Evolutionary conservation across 1,140 invertebrate species (phyloP), one percentile per base, ranked within the genome.

Genomic region (Venustaconcha ellipsiformis): DNA sequence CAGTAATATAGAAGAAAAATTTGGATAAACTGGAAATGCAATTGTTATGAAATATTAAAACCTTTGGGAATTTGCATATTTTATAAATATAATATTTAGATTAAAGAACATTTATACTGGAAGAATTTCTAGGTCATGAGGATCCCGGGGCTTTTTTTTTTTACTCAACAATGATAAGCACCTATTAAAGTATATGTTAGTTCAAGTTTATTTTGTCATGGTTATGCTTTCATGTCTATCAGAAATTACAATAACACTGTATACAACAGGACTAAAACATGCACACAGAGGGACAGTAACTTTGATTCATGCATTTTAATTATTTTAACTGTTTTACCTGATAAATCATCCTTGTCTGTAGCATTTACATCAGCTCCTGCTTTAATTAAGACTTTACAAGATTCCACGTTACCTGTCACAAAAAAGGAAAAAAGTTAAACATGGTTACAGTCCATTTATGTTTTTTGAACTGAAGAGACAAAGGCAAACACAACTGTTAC

Each of bases 351-450:
- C 92, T 95, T 95, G 91, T 97, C 96, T 15, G 93, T 90, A 23
- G 94, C 93, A 84, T 95, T 93, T 0, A 95, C 93, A 64, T 93
- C 92, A 13, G 95, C 94, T 13, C 96, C 96, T 11, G 95, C 94
- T 87, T 96, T 95, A 2, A 97, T 92, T 57, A 99, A 88, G 4
- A 95, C 93, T 26, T 96, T 91, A 72, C 98, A 94, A 0, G 97
- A 97, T 80, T 97, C 95, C 1, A 95, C 93, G 72, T 96, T 97
- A 55, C 93, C 93, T 94, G 84, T 64, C 83, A 83, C 62, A 72
- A 59, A 48, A 48, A 48, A 48, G 37, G 63, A 26, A 30, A 64
- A 17, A 14, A 64, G 26, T n/a, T 12, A 66, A 26, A 66, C 55
- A 17, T 23, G 15, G 20, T 17, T 66, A 66, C 30, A n/a, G 55